Evolutionary conservation across 2,888 invertebrate genomes (phyloP).

Genomic region (Idaea straminata): DNA sequence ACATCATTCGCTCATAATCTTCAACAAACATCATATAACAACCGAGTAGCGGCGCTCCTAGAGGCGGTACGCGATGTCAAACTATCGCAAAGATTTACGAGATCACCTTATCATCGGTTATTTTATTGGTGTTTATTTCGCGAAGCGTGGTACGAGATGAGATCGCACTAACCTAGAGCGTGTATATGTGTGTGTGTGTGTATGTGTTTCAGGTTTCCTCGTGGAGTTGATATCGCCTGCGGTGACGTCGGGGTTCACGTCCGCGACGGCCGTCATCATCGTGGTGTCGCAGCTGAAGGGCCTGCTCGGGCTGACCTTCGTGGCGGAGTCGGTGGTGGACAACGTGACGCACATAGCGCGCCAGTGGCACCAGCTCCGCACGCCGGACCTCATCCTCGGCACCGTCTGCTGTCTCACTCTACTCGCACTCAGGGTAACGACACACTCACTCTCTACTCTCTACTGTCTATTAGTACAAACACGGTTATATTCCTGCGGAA

Average conservation of each 20-base stretch:
- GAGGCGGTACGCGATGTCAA: too few relatives aligned
- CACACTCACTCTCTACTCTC: not conserved
- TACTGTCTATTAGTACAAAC: too few relatives aligned
- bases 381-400: constrained; percentile 84
- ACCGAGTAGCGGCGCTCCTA: too few relatives aligned
- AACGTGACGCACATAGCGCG: constrained; percentile 74
- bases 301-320: constrained; percentile 84
- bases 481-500: too few relatives aligned
- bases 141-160: too few relatives aligned
- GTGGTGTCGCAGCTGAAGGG: constrained; percentile 87
- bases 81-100: too few relatives aligned
- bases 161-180: not conserved
- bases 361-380: constrained; percentile 72
- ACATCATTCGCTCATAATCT: too few relatives aligned
- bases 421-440: constrained; percentile 83
- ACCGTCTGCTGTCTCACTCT: constrained; percentile 83
- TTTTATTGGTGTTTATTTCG: not conserved
- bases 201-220: constrained; percentile 84
- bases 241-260: constrained; percentile 91
- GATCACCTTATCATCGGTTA: not conserved
- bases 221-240: constrained; percentile 92
- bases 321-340: constrained; percentile 84
- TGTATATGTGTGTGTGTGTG: not conserved
- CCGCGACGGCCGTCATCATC: constrained; percentile 90
- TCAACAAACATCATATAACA: too few relatives aligned